phyloP scores from a whole-genome alignment of 2,888 invertebrate species.

The Dione juno region DNA sequence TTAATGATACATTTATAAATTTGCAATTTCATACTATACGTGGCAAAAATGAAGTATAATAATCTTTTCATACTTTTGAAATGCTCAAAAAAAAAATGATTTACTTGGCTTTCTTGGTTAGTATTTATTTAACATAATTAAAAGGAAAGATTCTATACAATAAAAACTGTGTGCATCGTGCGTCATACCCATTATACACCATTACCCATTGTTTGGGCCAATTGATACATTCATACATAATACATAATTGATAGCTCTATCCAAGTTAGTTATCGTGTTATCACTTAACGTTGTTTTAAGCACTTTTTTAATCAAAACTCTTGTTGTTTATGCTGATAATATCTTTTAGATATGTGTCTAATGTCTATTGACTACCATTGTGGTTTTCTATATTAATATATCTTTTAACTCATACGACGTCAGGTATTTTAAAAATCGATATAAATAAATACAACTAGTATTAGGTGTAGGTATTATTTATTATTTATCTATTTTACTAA shows the following conservation, averaged over 20 bases:
- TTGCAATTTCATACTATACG: too few species aligned
- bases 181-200: slow-evolving; percentile 17
- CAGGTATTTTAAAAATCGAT: not conserved
- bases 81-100: too few species aligned
- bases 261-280: slow-evolving; percentile 16
- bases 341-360: not conserved
- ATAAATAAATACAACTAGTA: too few species aligned
- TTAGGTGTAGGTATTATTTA: too few species aligned
- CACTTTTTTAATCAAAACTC: slow-evolving; percentile 20
- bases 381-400: not conserved
- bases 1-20: too few species aligned
- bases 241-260: slow-evolving; percentile 19
- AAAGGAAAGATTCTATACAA: not conserved
- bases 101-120: too few species aligned
- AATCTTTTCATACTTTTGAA: too few species aligned
- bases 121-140: not conserved
- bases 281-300: slow-evolving; percentile 17
- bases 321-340: slow-evolving; percentile 7
- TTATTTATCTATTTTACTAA: too few species aligned
- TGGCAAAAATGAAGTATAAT: too few species aligned
- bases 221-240: slow-evolving; percentile 14
- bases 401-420: not conserved
- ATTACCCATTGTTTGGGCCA: slow-evolving; percentile 12
- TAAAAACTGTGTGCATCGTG: not conserved
- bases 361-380: not conserved